Evolutionary conservation across 2,888 invertebrate species (phyloP), one percentile per base, ranked within the genome.

Genomic region (Drosophila barbarae): DNA sequence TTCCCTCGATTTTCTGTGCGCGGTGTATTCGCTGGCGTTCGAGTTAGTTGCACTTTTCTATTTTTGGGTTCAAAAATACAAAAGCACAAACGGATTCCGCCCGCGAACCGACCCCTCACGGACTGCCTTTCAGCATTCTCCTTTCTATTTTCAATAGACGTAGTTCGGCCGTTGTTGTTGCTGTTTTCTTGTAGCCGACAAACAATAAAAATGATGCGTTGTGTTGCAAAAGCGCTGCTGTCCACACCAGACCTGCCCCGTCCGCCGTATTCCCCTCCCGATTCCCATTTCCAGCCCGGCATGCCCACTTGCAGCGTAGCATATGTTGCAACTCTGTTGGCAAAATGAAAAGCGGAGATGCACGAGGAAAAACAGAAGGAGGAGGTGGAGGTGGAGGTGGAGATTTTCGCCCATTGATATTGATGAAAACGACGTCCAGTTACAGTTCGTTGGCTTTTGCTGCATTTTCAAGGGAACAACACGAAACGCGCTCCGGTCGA

Each of bases 361-460:
- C 30, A 47, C 8, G 21, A 41, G 76, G 63, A 71, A 71, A 69
- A 34, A 35, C 13, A 55, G 49, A 21, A 55, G 23, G 30, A 12
- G 42, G n/a, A 23, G 12, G 34, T 13, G 49, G 18, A 26, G 10
- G 26, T 8, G 49, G 49, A 12, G 49, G 38, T 23, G 38, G 57
- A 51, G 65, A 66, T 53, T 49, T 53, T 78, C 75, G 68, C 65
- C 75, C 79, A 79, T 77, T 82, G 77, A 82, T 80, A 82, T 82
- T 80, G 82, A 80, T 80, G 80, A 76, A 81, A 80, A 80, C 77
- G 82, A 82, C 79, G 80, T 80, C 82, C 80, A 80, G 80, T 80
- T 79, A 80, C 80, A 80, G 80, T 80, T 80, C 80, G 80, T 80
- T 80, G 80, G 77, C 82, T 79, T 81, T 68, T 71, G 67, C 69